phyloP scores from a whole-genome alignment of 2,888 invertebrate species.

The Pterobdella sp. region DNA sequence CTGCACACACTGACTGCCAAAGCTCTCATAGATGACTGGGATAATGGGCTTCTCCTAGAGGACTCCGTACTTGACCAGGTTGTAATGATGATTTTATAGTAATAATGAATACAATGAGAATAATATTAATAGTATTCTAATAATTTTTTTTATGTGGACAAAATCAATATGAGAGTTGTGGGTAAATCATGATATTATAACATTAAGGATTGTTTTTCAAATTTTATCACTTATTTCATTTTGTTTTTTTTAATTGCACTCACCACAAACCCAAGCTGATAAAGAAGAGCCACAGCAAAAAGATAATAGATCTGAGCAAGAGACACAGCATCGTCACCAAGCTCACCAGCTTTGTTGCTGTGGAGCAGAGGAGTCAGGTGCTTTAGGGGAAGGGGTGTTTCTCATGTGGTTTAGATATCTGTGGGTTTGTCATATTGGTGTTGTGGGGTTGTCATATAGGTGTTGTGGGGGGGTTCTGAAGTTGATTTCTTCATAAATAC shows the following conservation, averaged over 20 bases:
- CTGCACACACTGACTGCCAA: constrained; percentile 49
- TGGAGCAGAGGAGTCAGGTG: constrained; percentile 49
- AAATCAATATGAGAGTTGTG: no score
- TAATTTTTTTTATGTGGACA: background rate
- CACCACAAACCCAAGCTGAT: no score
- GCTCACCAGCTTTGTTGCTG: constrained; percentile 51
- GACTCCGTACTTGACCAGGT: constrained; percentile 48
- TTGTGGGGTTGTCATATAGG: background rate
- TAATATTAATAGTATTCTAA: background rate
- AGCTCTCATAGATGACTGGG: constrained; percentile 50
- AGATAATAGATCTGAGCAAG: constrained; percentile 48
- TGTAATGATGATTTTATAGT: background rate
- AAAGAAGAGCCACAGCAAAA: constrained; percentile 44
- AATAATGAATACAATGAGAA: constrained; percentile 2
- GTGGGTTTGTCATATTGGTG: background rate
- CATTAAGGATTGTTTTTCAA: background rate
- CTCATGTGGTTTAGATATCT: background rate
- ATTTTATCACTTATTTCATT: background rate
- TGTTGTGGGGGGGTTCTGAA: background rate
- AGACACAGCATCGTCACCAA: constrained; percentile 49
- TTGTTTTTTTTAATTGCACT: no score
- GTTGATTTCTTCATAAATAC: background rate
- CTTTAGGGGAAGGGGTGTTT: background rate
- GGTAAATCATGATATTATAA: no score
- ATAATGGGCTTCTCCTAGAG: constrained; percentile 45